phyloP scores from a whole-genome alignment of 2,888 invertebrate species.

The Troides helena region DNA sequence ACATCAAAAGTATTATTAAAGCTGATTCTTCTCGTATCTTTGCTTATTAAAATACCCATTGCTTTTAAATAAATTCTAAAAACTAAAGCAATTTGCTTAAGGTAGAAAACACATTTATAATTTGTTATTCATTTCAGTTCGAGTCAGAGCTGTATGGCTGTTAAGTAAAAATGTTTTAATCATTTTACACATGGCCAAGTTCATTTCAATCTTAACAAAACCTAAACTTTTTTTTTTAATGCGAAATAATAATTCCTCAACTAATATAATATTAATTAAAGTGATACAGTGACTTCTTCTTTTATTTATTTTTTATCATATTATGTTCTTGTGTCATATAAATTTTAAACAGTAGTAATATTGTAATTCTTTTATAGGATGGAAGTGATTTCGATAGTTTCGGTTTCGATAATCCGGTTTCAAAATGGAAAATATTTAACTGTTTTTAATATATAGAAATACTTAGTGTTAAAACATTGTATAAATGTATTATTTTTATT shows the following conservation, averaged over 20 bases:
- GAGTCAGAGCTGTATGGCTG: not conserved
- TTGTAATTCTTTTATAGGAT: not conserved
- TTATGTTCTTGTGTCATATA: not conserved
- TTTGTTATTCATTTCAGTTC: conserved; percentile 9
- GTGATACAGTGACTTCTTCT: too few relatives aligned
- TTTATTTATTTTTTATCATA: too few relatives aligned
- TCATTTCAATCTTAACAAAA: not conserved
- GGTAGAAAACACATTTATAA: conserved; percentile 15
- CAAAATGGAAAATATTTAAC: too few relatives aligned
- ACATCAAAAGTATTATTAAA: conserved; percentile 65
- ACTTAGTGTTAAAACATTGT: not conserved
- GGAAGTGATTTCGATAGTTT: too few relatives aligned
- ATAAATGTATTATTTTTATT: not conserved
- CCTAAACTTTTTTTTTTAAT: not conserved
- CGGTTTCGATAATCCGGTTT: too few relatives aligned
- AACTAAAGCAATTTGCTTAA: not conserved
- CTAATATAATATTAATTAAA: not conserved
- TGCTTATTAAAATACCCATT: conserved; percentile 62
- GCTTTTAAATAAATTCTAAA: not conserved
- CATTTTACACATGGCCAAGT: not conserved
- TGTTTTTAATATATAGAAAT: not conserved
- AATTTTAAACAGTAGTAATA: not conserved
- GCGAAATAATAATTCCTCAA: not conserved
- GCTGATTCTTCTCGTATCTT: conserved; percentile 66
- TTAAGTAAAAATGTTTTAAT: not conserved